Base-by-base conservation (phyloP, 1,140 invertebrate genomes). In the Drosophila setifemur region DNA sequence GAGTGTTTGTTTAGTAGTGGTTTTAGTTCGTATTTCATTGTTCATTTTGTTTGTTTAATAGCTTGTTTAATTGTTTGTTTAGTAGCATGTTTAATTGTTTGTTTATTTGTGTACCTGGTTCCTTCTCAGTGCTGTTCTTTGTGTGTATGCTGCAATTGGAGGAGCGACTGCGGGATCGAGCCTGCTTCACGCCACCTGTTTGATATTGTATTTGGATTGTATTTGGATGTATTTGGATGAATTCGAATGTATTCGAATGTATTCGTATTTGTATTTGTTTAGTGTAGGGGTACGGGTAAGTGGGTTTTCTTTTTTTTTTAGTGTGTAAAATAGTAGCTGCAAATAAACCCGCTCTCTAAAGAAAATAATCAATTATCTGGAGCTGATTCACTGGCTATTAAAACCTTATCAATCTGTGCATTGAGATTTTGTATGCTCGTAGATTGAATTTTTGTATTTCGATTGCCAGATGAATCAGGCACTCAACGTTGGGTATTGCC, bases 101-200 rank as follows among this genome's bases (percentile, higher is more conserved):
- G 11, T 33, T 12, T 37, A 8, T 18, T 14, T 33, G 66, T 79
- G 58, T 88, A 81, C 89, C 89, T 90, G 88, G 88, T 57, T 90
- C 89, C 70, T 87, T 89, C 18, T 89, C 88, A 83, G 77, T 90
- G 72, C 85, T 89, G 70, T 75, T 88, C 67, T 90, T 90, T 69
- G 86, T 88, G 53, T 89, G 89, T 67, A 90, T 89, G 73, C 88
- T 90, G 74, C 89, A 88, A 57, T 90, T 86, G 40, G 89, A 89
- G 44, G 89, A 90, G 50, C 88, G 82, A 67, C 89, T 89, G 45
- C 89, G 89, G 45, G 89, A 75, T 45, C 86, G 85, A 47, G 89
- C 89, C 61, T 90, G 88, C 57, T 90, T 89, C 26, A 90, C 88
- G 64, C 89, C 89, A 76, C 89, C 89, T 90, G 71, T 74, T 48